Conservation (phyloP, 2,888 invertebrate species). For the Calliphora vomitoria region DNA sequence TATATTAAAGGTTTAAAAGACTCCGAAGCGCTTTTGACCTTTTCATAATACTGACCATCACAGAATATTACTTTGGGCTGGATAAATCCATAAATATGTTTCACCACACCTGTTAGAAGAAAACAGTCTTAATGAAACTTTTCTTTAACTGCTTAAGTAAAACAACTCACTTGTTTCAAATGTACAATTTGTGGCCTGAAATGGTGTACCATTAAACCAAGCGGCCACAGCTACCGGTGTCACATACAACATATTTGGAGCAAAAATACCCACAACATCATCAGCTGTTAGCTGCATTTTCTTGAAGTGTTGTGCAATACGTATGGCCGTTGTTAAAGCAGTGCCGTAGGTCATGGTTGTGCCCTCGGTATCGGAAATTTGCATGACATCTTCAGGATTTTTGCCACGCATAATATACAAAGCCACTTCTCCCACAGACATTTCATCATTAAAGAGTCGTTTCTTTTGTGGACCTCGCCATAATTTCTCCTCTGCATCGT, state of each 20-base stretch:
- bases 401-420: background rate
- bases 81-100: slow-evolving; percentile 64
- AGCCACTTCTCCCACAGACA: background rate
- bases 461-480: slow-evolving; percentile 1
- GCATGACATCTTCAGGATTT: background rate
- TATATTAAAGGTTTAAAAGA: slow-evolving; percentile 61
- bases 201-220: slow-evolving; percentile 78
- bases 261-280: slow-evolving; percentile 76
- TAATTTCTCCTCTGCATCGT: slow-evolving; percentile 9
- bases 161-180: slow-evolving; percentile 18
- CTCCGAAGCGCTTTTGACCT: slow-evolving; percentile 70
- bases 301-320: slow-evolving; percentile 59
- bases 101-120: slow-evolving; percentile 10
- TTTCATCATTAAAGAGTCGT: background rate
- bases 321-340: background rate
- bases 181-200: slow-evolving; percentile 67
- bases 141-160: too few species aligned
- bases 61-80: slow-evolving; percentile 78
- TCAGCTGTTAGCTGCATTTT: slow-evolving; percentile 72
- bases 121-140: too few species aligned
- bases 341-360: background rate
- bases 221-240: slow-evolving; percentile 78
- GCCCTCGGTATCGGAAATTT: background rate
- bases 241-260: slow-evolving; percentile 76
- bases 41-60: slow-evolving; percentile 77